A percentile compares a stretch with the other conserved stretches of the same genome.
Conservation (phyloP, 2,888 invertebrate species). For the Lottia gigantea region DNA sequence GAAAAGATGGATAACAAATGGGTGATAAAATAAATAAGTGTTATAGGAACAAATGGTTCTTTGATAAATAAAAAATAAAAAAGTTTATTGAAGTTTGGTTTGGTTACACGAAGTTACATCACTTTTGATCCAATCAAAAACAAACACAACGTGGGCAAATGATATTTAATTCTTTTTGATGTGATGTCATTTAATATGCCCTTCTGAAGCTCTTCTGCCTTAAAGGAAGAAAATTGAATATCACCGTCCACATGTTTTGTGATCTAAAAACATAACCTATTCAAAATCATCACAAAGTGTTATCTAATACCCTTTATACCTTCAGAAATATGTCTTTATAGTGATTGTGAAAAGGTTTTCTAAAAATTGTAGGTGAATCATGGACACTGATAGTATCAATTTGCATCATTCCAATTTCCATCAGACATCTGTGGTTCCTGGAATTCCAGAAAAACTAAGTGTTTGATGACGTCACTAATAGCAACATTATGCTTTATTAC, state of each 20-base stretch:
- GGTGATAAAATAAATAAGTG: not conserved
- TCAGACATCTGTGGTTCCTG: no score
- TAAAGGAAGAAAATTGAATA: slow-evolving; percentile 1
- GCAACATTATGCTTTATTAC: no score
- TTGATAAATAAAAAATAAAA: not conserved
- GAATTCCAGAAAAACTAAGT: no score
- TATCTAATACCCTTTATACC: no score
- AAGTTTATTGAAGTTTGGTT: not conserved
- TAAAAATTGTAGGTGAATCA: no score
- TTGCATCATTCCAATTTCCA: no score
- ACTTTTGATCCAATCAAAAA: slow-evolving; percentile 2
- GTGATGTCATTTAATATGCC: not conserved
- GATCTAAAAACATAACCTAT: slow-evolving; percentile 7
- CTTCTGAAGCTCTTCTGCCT: not conserved
- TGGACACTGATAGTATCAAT: no score
- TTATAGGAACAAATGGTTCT: not conserved
- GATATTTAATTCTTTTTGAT: slow-evolving; percentile 2
- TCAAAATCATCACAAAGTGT: not conserved
- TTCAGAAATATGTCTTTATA: no score
- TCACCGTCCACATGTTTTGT: not conserved
- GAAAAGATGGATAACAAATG: not conserved
- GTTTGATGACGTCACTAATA: no score
- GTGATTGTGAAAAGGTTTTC: no score
- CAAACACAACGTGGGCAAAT: not conserved
- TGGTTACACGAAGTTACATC: not conserved